A percentile compares a stretch with the other conserved stretches of the same genome.
Conservation (phyloP, 2,888 invertebrate genomes). For the Melipona beecheii region DNA sequence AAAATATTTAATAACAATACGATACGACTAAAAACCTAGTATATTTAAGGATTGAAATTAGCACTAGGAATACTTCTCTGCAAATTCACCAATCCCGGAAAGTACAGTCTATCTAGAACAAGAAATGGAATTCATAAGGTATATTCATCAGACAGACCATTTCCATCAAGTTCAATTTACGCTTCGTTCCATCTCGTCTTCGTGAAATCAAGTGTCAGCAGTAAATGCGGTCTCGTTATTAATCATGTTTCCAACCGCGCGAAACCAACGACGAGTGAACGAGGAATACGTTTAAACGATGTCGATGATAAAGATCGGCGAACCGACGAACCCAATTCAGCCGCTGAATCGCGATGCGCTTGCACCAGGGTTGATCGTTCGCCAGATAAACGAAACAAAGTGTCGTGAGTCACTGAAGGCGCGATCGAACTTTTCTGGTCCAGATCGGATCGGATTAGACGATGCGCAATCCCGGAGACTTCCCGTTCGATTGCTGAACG, state of each 20-base stretch:
- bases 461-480: conserved; percentile 24
- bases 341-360: conserved; percentile 32
- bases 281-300: conserved; percentile 26
- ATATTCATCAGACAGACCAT: too few relatives aligned
- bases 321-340: conserved; percentile 16
- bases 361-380: conserved; percentile 28
- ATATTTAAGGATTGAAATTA: too few relatives aligned
- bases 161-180: too few relatives aligned
- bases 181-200: background rate
- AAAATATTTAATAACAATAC: too few relatives aligned
- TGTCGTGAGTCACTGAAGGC: conserved; percentile 60
- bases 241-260: conserved; percentile 12
- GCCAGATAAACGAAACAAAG: conserved; percentile 62
- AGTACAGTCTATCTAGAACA: too few relatives aligned
- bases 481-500: conserved; percentile 30
- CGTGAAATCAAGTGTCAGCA: background rate
- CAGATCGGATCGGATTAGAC: conserved; percentile 54
- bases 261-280: conserved; percentile 17
- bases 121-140: too few relatives aligned
- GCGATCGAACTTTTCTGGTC: conserved; percentile 47
- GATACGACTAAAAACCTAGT: too few relatives aligned
- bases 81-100: too few relatives aligned
- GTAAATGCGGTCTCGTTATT: conserved; percentile 13
- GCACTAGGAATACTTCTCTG: too few relatives aligned
- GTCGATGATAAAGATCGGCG: conserved; percentile 29